These are phyloP conservation scores for Corydoras maculifer DNA, from an alignment of 2,113 vertebrate species.

Conservation along the genomic window DNA sequence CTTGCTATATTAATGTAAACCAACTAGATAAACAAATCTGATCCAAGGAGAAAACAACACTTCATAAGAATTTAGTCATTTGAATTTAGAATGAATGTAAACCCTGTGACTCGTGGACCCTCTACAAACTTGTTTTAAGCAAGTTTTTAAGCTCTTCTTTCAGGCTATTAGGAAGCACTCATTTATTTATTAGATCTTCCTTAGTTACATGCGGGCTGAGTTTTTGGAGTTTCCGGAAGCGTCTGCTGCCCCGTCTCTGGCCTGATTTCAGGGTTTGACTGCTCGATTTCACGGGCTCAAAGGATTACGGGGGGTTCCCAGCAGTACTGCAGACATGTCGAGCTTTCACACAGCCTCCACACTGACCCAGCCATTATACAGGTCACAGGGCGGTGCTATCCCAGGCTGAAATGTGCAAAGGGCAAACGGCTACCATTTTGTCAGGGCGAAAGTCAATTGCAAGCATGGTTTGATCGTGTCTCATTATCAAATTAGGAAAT, in stretches of 20 bases:
- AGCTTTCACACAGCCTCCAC: constrained; percentile 42
- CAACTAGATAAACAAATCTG: too few species aligned
- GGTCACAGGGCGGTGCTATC: constrained; percentile 33
- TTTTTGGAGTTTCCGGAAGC: constrained; percentile 35
- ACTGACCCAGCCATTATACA: constrained; percentile 63
- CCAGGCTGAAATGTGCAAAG: constrained; percentile 34
- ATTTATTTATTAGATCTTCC: constrained; percentile 44
- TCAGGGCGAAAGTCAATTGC: constrained; percentile 39
- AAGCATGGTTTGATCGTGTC: constrained; percentile 31
- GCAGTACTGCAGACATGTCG: constrained; percentile 33
- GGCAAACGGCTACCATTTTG: constrained; percentile 37
- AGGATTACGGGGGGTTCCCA: constrained; percentile 58
- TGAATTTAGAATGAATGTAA: too few species aligned
- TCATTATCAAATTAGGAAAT: constrained; percentile 46
- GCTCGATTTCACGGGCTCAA: constrained; percentile 65
- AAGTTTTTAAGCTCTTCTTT: not conserved
- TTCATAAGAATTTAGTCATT: too few species aligned
- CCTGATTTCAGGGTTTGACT: constrained; percentile 44
- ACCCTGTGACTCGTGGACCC: too few species aligned
- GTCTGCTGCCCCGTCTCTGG: constrained; percentile 38
- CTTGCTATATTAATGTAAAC: too few species aligned
- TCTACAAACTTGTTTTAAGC: too few species aligned
- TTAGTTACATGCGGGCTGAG: not conserved
- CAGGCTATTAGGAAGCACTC: not conserved
- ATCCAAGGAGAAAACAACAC: too few species aligned